Conservation (phyloP, 2,888 invertebrate genomes). For the Teinopalpus imperialis region DNA sequence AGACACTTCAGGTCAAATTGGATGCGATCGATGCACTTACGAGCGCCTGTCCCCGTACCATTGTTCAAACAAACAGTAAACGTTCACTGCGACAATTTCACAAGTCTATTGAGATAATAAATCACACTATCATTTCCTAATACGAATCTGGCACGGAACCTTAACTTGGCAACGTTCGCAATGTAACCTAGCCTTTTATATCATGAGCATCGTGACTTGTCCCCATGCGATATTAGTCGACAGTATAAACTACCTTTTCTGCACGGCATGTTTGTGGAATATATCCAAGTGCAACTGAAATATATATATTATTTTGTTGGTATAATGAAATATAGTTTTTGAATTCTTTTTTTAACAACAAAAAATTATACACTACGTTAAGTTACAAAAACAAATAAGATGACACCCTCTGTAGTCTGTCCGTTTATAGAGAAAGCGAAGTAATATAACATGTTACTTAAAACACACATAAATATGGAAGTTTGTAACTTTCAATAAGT, state of each 20-base stretch:
- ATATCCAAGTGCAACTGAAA: not conserved
- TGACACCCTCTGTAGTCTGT: too few relatives aligned
- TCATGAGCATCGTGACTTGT: constrained; percentile 14
- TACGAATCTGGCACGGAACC: constrained; percentile 50
- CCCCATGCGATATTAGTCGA: constrained; percentile 10
- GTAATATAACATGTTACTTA: too few relatives aligned
- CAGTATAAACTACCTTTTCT: constrained; percentile 18
- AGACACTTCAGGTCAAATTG: not conserved
- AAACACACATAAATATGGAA: too few relatives aligned
- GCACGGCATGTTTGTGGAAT: constrained; percentile 7
- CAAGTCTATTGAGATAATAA: constrained; percentile 46
- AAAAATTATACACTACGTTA: too few relatives aligned
- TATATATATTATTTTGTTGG: not conserved
- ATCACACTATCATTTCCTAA: constrained; percentile 64
- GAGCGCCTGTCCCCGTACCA: too few relatives aligned
- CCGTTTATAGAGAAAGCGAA: too few relatives aligned
- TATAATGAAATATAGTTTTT: too few relatives aligned
- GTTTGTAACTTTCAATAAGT: too few relatives aligned
- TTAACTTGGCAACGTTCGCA: constrained; percentile 31
- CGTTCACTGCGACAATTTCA: constrained; percentile 41
- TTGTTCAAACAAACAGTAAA: constrained; percentile 14
- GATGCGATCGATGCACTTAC: not conserved
- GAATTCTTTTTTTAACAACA: too few relatives aligned
- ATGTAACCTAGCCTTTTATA: constrained; percentile 13
- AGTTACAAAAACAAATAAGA: too few relatives aligned